Evolutionary conservation across 2,113 vertebrate genomes (phyloP).

Genomic region (Polyodon spathula): DNA sequence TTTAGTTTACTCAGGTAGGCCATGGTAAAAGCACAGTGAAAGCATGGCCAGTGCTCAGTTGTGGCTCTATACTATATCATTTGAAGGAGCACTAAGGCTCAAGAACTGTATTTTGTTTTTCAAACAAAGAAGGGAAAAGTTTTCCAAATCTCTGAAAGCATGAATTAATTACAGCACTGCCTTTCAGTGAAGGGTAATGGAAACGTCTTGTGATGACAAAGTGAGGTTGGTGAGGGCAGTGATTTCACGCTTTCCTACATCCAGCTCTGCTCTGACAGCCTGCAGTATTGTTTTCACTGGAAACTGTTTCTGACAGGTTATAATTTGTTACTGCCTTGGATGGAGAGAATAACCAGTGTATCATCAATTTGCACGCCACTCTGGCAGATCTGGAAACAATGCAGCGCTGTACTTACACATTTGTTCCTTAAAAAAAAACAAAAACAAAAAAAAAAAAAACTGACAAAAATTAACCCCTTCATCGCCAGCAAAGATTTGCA

Average conservation of each 20-base stretch:
- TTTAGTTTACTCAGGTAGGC: too few relatives aligned
- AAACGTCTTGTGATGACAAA: background rate
- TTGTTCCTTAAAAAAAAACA: too few relatives aligned
- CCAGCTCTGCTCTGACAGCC: background rate
- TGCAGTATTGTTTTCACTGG: background rate
- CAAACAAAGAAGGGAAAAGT: too few relatives aligned
- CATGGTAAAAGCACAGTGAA: too few relatives aligned
- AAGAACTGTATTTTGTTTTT: too few relatives aligned
- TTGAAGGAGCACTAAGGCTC: too few relatives aligned
- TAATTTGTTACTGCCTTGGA: background rate
- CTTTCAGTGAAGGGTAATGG: background rate
- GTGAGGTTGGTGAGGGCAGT: background rate
- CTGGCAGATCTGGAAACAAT: background rate
- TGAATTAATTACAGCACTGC: background rate
- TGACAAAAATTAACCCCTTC: too few relatives aligned
- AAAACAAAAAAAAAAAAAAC: too few relatives aligned
- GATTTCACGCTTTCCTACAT: background rate
- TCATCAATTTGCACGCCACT: background rate
- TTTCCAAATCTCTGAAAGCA: background rate
- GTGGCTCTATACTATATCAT: too few relatives aligned
- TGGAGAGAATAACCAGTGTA: background rate
- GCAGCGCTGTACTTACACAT: too few relatives aligned
- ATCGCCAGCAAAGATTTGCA: too few relatives aligned
- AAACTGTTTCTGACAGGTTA: constrained; percentile 1
- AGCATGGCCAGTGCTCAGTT: too few relatives aligned